Evolutionary conservation across 2,888 invertebrate genomes (phyloP), one percentile per base, ranked within the genome.

Genomic region (Catocala fraxini): DNA sequence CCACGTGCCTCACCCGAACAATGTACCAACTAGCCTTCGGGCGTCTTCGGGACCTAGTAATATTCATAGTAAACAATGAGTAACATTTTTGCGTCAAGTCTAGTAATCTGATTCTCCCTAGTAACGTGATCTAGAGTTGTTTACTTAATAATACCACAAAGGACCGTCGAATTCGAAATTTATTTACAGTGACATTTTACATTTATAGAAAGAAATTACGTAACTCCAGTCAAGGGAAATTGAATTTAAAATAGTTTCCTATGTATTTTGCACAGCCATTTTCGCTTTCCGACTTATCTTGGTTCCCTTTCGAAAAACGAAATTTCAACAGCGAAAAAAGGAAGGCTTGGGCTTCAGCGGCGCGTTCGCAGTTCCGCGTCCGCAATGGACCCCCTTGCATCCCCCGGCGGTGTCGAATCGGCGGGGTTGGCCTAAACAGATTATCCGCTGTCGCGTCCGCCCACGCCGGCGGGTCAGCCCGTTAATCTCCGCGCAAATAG

Each of bases 401-500:
- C 72, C 75, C 68, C 75, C 61, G 54, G 42, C 42, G n/a, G 10
- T 64, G 59, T 61, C 12, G 62, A 62, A 41, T 52, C 64, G 66
- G 55, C 55, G 69, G 75, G 71, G 77, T 72, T 71, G 79, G 73
- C 73, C 82, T 85, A 85, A 88, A 84, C 83, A 81, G 85, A 87
- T 88, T 87, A 87, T 78, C 80, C 80, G 70, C 65, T 78, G 83
- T 79, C 79, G 81, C 75, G 71, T 77, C 76, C 72, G 49, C 68
- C 67, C 62, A 59, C 62, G 71, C 68, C 71, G 66, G 67, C 76
- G 76, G 79, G 81, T 78, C 85, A 82, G 79, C 81, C 65, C 82
- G 89, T 86, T 90, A 89, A 91, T 90, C 88, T 88, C 80, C 80
- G 77, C 82, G 84, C 82, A 90, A 91, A 90, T 89, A 87, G 84